Base-by-base conservation (phyloP, 2,888 invertebrate genomes). In the Rhaphigaster nebulosa region DNA sequence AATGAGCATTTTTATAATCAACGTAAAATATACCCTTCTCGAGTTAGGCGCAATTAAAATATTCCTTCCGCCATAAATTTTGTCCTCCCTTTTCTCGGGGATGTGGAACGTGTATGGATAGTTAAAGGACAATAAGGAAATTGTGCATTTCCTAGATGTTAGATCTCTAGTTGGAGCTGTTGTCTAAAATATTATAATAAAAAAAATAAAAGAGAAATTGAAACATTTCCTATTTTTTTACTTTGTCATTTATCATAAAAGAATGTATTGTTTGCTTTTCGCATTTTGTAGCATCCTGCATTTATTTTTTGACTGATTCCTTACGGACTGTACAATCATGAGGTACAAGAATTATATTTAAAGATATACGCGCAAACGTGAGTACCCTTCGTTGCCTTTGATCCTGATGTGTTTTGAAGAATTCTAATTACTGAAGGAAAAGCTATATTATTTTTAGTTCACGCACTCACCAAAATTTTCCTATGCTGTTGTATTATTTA, bases 191-290 rank as follows among this genome's bases (percentile, higher is more conserved):
- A 50, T n/a, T 26, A 41, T 56, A 10, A 29, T 41, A 20, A n/a
- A 26, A 60, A 88, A 3, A 26, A 90, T 52, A 41, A 18, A 87
- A 34, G 13, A 90, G 23, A 23, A 45, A 45, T 10, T 89, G 26
- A 45, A 89, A 89, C 60, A 60, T 70, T 60, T 52, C 45, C 65
- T 89, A 89, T 89, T 89, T 89, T 89, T 89, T 89, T 89, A 89
- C 89, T 76, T 52, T 60, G 26, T 26, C 50, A 50, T 54, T 87
- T 52, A 20, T 88, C 34, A 88, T 34, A 34, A n/a, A 56, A 88
- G 50, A 34, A 34, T n/a, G 26, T n/a, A 50, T 50, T 50, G 52
- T 84, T 84, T 84, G 84, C 84, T 45, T 84, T 84, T 45, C n/a
- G 18, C 26, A 87, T 34, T n/a, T n/a, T 54, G 23, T 87, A 54